Percentiles rank a stretch among this genome's conserved stretches.
Conservation (phyloP, 2,797 vertebrate species). For the Columba guinea region DNA sequence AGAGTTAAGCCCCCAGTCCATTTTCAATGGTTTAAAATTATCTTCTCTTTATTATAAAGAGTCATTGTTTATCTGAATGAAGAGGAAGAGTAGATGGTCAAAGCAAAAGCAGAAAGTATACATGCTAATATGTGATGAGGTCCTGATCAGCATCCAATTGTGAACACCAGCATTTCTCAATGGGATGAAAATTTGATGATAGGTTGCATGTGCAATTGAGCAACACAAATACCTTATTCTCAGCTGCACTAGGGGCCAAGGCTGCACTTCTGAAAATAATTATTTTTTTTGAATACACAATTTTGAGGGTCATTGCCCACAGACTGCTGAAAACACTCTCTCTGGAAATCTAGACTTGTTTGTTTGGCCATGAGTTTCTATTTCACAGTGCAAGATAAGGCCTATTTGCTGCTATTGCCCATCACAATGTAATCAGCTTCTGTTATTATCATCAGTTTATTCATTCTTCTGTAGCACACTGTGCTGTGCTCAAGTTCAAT, state of each 20-base stretch:
- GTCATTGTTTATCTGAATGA: not conserved
- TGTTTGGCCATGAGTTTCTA: constrained; percentile 52
- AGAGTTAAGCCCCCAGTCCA: not conserved
- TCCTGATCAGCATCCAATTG: not conserved
- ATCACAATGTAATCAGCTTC: constrained; percentile 65
- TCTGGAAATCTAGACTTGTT: constrained; percentile 58
- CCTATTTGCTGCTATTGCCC: constrained; percentile 64
- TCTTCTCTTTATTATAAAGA: not conserved
- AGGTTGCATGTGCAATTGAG: constrained; percentile 50
- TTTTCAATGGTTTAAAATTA: not conserved
- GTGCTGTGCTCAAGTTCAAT: constrained; percentile 23
- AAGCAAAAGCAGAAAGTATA: not conserved
- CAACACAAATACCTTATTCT: constrained; percentile 59
- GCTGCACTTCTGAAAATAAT: constrained; percentile 57
- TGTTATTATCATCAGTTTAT: constrained; percentile 55
- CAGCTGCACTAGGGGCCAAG: not conserved
- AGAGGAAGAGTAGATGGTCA: not conserved
- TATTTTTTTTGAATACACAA: constrained; percentile 36
- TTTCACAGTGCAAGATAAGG: constrained; percentile 54
- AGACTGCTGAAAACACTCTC: constrained; percentile 57
- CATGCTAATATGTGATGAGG: not conserved
- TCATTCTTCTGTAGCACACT: constrained; percentile 44
- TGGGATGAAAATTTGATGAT: constrained; percentile 12
- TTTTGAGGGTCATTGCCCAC: constrained; percentile 70
- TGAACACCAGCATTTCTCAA: not conserved